These are phyloP conservation scores for Carcina quercana DNA, from an alignment of 2,888 invertebrate genomes.

Conservation along the genomic window DNA sequence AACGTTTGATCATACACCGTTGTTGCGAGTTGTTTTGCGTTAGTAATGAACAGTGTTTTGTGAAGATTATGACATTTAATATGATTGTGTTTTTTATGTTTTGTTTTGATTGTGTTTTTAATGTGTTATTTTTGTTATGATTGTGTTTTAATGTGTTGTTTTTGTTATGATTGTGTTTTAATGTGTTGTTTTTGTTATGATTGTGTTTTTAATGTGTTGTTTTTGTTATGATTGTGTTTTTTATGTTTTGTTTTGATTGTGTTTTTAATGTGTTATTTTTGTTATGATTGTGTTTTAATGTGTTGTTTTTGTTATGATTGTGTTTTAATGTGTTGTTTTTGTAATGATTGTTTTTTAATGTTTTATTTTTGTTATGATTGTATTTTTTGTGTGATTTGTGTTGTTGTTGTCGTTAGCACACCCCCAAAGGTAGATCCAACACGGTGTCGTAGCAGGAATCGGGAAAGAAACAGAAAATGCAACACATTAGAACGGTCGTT, in stretches of 20 bases:
- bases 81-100: conserved; percentile 1
- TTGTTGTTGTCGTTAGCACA: background rate
- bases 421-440: background rate
- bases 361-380: background rate
- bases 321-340: background rate
- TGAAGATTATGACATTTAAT: conserved; percentile 5
- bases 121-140: background rate
- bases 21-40: conserved; percentile 6
- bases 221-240: background rate
- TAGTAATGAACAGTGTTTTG: conserved; percentile 7
- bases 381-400: conserved; percentile 3
- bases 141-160: background rate
- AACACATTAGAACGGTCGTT: conserved; percentile 69
- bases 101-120: background rate
- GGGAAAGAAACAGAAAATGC: conserved; percentile 72
- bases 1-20: conserved; percentile 3
- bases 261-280: background rate
- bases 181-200: background rate
- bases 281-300: background rate
- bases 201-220: background rate
- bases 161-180: background rate
- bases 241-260: background rate
- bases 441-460: conserved; percentile 35
- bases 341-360: background rate
- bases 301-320: conserved; percentile 1